Conservation (phyloP, 2,797 vertebrate genomes). For the Oryzias sinensis region DNA sequence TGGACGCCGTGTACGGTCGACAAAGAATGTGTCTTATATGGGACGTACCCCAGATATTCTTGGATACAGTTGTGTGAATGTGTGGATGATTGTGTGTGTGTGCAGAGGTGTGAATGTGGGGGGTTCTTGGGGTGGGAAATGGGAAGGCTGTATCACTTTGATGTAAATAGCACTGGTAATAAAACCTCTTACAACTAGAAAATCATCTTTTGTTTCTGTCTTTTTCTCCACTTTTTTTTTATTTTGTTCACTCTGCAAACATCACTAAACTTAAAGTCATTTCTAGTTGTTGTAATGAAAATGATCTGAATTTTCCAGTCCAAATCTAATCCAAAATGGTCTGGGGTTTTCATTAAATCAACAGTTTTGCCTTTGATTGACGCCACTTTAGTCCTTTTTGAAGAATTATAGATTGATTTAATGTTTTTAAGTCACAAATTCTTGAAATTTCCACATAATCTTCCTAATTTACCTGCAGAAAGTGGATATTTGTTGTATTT, state of each 20-base stretch:
- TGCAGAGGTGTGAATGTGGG: constrained; percentile 9
- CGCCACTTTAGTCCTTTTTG: no score
- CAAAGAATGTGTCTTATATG: constrained; percentile 59
- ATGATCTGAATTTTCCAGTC: no score
- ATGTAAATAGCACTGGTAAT: constrained; percentile 83
- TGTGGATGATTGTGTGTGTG: constrained; percentile 6
- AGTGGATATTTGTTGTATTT: no score
- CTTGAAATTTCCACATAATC: no score
- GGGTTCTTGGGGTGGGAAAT: constrained; percentile 9
- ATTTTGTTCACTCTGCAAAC: neutral
- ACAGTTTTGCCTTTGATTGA: no score
- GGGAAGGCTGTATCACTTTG: constrained; percentile 74
- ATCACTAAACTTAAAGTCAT: no score
- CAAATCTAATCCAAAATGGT: no score
- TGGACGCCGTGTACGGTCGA: constrained; percentile 46
- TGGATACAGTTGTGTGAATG: constrained; percentile 35
- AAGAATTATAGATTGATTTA: no score
- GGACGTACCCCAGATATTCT: constrained; percentile 49
- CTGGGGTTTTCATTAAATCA: no score
- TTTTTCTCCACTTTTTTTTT: neutral
- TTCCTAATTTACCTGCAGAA: no score
- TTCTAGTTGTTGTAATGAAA: no score
- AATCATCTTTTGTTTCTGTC: constrained; percentile 9
- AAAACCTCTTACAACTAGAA: constrained; percentile 78
- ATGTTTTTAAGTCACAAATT: no score